These are phyloP conservation scores for Gymnoscopelus microlampas DNA, from an alignment of 2,797 vertebrate species.

Conservation along the genomic window DNA sequence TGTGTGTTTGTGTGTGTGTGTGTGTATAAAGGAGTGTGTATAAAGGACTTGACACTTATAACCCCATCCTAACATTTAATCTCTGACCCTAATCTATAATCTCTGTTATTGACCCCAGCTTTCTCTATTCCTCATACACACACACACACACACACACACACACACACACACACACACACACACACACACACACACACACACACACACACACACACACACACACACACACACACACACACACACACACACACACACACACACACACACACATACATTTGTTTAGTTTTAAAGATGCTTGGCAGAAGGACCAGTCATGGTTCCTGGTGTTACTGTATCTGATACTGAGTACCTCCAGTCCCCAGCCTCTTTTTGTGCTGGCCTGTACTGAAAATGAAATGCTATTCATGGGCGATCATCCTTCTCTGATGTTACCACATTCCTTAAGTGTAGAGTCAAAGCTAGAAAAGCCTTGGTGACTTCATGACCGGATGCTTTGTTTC, in stretches of 20 bases:
- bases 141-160: background rate
- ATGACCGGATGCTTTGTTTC: background rate
- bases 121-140: background rate
- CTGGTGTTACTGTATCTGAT: no score
- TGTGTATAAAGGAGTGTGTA: background rate
- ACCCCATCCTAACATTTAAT: slow-evolving; percentile 54
- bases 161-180: background rate
- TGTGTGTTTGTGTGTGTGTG: slow-evolving; percentile 2
- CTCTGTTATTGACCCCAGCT: slow-evolving; percentile 34
- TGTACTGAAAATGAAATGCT: no score
- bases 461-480: background rate
- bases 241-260: background rate
- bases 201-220: background rate
- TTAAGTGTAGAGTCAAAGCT: no score
- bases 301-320: no score
- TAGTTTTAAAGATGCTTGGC: no score
- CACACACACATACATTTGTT: no score
- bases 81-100: slow-evolving; percentile 66
- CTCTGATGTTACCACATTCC: no score
- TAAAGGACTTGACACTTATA: slow-evolving; percentile 18
- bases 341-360: no score
- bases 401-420: no score
- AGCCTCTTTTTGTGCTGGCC: no score
- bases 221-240: background rate
- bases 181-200: background rate